Evolutionary conservation across 2,888 invertebrate genomes (phyloP).

Genomic region (Altica lythri): DNA sequence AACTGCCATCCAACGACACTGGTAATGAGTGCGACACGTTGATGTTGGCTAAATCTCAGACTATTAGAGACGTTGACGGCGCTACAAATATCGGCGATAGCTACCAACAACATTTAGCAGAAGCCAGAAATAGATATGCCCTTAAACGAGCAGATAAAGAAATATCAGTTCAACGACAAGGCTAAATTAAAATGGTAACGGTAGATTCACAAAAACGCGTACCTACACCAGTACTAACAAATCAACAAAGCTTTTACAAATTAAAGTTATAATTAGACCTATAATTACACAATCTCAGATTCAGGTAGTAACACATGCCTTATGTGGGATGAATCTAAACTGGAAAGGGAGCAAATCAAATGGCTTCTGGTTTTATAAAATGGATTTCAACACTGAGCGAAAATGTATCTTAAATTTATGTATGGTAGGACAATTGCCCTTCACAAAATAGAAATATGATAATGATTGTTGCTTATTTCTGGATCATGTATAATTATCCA

Average conservation of each 20-base stretch:
- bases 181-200: slow-evolving; percentile 20
- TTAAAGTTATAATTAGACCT: too few relatives aligned
- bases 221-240: slow-evolving; percentile 29
- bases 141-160: not conserved
- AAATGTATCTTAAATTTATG: slow-evolving; percentile 23
- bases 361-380: slow-evolving; percentile 11
- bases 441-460: slow-evolving; percentile 21
- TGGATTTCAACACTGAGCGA: too few relatives aligned
- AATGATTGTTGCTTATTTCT: not conserved
- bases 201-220: slow-evolving; percentile 33
- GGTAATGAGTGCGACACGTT: slow-evolving; percentile 1
- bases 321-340: too few relatives aligned
- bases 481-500: not conserved
- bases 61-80: not conserved
- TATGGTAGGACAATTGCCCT: slow-evolving; percentile 36
- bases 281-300: slow-evolving; percentile 29
- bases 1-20: not conserved
- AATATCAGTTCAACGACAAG: not conserved
- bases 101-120: not conserved
- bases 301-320: slow-evolving; percentile 21
- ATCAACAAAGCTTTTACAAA: slow-evolving; percentile 35
- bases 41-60: not conserved
- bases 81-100: not conserved
- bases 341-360: slow-evolving; percentile 12
- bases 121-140: not conserved